Evolutionary conservation across 2,888 invertebrate species (phyloP).

Genomic region (Dynastes maya): DNA sequence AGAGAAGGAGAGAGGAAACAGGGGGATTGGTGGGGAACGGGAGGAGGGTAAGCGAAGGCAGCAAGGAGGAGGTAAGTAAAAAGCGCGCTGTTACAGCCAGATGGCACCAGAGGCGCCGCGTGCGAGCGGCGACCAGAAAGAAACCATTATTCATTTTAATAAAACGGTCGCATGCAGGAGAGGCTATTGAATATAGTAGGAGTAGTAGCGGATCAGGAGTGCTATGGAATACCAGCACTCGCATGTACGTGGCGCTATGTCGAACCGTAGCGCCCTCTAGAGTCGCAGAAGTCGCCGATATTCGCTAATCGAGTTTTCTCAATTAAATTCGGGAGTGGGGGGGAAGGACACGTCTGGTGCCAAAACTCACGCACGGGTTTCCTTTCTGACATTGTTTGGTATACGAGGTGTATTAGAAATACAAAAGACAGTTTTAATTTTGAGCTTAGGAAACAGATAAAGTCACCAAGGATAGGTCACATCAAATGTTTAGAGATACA

Average conservation of each 20-base stretch:
- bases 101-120: conserved; percentile 66
- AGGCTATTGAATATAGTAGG: conserved; percentile 64
- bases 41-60: conserved; percentile 39
- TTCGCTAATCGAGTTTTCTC: conserved; percentile 39
- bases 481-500: too few species aligned
- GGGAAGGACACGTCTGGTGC: not conserved
- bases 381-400: too few species aligned
- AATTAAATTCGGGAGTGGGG: conserved; percentile 24
- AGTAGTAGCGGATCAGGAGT: conserved; percentile 1
- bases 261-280: not conserved
- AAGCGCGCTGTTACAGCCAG: conserved; percentile 67
- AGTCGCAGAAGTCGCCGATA: conserved; percentile 47
- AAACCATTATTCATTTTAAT: conserved; percentile 69
- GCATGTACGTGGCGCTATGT: not conserved
- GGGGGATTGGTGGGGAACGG: not conserved
- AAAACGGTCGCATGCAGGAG: conserved; percentile 67
- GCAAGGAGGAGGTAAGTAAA: conserved; percentile 61
- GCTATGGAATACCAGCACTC: conserved; percentile 55
- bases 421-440: too few species aligned
- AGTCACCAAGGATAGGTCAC: too few species aligned
- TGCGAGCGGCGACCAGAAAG: conserved; percentile 64
- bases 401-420: too few species aligned
- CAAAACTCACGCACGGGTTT: conserved; percentile 10
- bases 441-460: too few species aligned
- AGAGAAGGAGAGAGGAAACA: conserved; percentile 59